Evolutionary conservation across 2,797 vertebrate species (phyloP).

Genomic region (Cryptoprocta ferox): DNA sequence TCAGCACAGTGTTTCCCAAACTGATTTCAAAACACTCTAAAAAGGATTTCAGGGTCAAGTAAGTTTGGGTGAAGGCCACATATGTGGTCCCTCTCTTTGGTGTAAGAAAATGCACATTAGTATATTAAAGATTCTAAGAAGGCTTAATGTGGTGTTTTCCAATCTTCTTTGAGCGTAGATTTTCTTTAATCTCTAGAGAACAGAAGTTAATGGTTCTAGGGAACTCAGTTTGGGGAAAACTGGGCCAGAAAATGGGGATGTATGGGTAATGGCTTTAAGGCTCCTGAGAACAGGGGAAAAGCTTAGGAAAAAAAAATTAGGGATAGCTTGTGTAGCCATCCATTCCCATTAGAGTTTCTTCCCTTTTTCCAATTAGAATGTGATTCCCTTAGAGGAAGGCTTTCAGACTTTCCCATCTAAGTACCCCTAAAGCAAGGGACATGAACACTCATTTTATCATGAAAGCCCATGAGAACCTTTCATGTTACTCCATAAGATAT

Average conservation of each 20-base stretch:
- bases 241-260: conserved; percentile 75
- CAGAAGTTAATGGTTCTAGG: conserved; percentile 75
- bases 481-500: conserved; percentile 20
- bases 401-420: conserved; percentile 76
- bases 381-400: conserved; percentile 70
- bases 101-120: background rate
- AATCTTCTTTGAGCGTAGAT: conserved; percentile 55
- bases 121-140: background rate
- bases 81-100: background rate
- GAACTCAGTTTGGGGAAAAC: conserved; percentile 74
- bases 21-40: background rate
- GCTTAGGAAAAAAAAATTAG: conserved; percentile 71
- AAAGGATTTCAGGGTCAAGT: background rate
- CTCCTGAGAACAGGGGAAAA: conserved; percentile 64
- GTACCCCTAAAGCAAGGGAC: conserved; percentile 74
- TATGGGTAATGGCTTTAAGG: conserved; percentile 79
- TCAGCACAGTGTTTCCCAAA: background rate
- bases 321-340: conserved; percentile 68
- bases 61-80: background rate
- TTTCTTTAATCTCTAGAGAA: conserved; percentile 69
- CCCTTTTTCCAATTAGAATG: conserved; percentile 79
- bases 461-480: conserved; percentile 44
- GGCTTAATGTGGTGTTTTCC: conserved; percentile 58
- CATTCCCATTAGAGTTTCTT: conserved; percentile 74
- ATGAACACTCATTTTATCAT: conserved; percentile 58